phyloP scores from a whole-genome alignment of 2,888 invertebrate genomes.

The Phragmatobia fuliginosa region DNA sequence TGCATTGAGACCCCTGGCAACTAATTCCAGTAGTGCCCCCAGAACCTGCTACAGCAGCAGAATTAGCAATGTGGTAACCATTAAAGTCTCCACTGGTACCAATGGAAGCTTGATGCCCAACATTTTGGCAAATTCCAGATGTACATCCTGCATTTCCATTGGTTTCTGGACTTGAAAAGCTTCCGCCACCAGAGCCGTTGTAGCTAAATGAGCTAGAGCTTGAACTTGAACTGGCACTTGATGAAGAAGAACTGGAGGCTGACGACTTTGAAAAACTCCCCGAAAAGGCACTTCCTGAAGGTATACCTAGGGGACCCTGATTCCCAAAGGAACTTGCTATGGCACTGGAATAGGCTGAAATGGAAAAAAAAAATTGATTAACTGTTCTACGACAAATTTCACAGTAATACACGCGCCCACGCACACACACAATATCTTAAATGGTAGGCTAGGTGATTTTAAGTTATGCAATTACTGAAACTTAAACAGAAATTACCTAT shows the following conservation, averaged over 20 bases:
- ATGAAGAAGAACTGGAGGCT: constrained; percentile 76
- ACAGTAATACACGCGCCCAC: no score
- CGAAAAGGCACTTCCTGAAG: constrained; percentile 69
- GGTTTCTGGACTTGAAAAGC: constrained; percentile 39
- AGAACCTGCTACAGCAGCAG: constrained; percentile 39
- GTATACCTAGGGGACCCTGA: constrained; percentile 60
- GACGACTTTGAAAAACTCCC: constrained; percentile 81
- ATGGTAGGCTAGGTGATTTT: neutral
- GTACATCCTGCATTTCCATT: constrained; percentile 48
- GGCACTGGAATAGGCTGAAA: constrained; percentile 70
- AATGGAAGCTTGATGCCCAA: constrained; percentile 24
- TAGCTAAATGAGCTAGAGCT: constrained; percentile 71
- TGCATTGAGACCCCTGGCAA: constrained; percentile 63
- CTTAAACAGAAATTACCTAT: no score
- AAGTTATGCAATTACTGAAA: no score
- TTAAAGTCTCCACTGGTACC: constrained; percentile 13
- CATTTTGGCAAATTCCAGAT: constrained; percentile 51
- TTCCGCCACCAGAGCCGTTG: constrained; percentile 59
- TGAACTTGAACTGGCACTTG: constrained; percentile 78
- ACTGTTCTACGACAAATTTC: neutral
- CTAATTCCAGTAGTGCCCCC: constrained; percentile 35
- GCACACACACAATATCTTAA: neutral
- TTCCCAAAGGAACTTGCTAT: constrained; percentile 65
- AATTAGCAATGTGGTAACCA: constrained; percentile 46
- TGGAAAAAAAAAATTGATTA: constrained; percentile 31